Base-by-base conservation (phyloP, 2,888 invertebrate species). In the Odontocolon sp. region DNA sequence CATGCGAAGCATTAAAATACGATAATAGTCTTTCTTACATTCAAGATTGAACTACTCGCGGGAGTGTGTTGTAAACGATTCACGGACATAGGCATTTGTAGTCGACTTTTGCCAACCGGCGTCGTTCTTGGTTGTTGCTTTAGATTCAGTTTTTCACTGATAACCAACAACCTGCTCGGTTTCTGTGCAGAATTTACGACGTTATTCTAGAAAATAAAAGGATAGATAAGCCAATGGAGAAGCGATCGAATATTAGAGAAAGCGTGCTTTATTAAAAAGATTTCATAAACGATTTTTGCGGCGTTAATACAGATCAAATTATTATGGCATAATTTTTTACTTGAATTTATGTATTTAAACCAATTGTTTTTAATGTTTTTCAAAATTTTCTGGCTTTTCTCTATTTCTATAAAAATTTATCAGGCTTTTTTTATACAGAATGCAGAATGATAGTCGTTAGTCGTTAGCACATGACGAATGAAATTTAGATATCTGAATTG, bases 51-150 rank as follows among this genome's bases (percentile, higher is more conserved):
- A 31, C 61, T 9, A 77, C 80, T 83, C 3, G 81, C 80, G 11
- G 90, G 90, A 6, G 90, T 89, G 0, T 84, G 80, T 16, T 74
- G 81, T 78, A 84, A 75, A 50, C 88, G 87, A 82, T 42, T 86
- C 2, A 84, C 83, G 11, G 89, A 87, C 75, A 81, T 77, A 4
- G 87, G 87, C 63, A 86, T 74, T 38, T 82, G 85, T 8, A 85
- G 57, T 56, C 86, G 85, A 63, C 69, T 80, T 76, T 89, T 89
- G 9, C 73, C 72, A 5, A 88, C 56, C 2, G 90, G 90, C 38
- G 90, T 90, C 26, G 80, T 83, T 81, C 85, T 84, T 47, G 80
- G 73, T 52, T 82, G 82, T 18, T 78, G 78, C 45, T 84, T 86
- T 3, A 71, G 72, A 5, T 47, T 47, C 18, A 76, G 3, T 78